Evolutionary conservation across 2,113 vertebrate genomes (phyloP).

Genomic region (Electrona antarctica): DNA sequence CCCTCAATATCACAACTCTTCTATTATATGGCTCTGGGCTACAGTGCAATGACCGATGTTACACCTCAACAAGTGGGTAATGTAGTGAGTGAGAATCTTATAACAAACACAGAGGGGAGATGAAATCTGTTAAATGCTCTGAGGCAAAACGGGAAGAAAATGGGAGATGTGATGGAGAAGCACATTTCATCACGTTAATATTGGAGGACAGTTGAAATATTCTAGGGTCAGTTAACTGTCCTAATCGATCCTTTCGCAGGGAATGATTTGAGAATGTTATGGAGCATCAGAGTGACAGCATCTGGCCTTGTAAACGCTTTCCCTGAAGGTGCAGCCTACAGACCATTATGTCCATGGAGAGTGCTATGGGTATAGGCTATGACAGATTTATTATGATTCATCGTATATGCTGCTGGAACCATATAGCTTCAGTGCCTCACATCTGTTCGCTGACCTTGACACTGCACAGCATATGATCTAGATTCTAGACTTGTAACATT

Average conservation of each 20-base stretch:
- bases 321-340: constrained; percentile 3
- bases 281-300: constrained; percentile 35
- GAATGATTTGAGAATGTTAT: constrained; percentile 38
- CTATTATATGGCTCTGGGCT: background rate
- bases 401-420: too few relatives aligned
- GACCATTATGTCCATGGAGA: constrained; percentile 14
- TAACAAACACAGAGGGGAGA: constrained; percentile 46
- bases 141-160: constrained; percentile 58
- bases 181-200: constrained; percentile 45
- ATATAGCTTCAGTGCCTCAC: too few relatives aligned
- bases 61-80: constrained; percentile 64
- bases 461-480: background rate
- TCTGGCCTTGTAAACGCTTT: constrained; percentile 28
- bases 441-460: too few relatives aligned
- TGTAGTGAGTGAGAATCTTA: constrained; percentile 61
- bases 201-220: constrained; percentile 35
- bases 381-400: constrained; percentile 5
- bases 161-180: constrained; percentile 45
- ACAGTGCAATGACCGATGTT: constrained; percentile 40
- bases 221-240: constrained; percentile 21
- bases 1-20: too few relatives aligned
- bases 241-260: constrained; percentile 31
- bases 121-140: constrained; percentile 59
- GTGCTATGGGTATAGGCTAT: background rate
- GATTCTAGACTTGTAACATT: too few relatives aligned